Evolutionary conservation across 2,888 invertebrate genomes (phyloP), one percentile per base, ranked within the genome.

Genomic region (Bembecia ichneumoniformis): DNA sequence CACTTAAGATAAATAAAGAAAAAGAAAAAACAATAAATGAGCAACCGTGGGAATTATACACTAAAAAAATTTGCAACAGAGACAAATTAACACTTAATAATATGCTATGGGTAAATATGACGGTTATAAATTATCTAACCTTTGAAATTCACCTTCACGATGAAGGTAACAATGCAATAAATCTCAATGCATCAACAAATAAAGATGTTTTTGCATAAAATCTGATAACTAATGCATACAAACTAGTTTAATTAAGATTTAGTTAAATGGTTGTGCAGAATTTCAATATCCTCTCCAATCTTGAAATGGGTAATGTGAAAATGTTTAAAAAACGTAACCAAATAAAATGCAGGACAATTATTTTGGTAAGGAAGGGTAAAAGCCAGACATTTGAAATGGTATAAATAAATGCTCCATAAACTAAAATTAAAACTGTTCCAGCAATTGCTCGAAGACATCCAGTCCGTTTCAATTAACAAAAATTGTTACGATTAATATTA

Each of bases 401-500:
- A 40, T 40, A 78, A 75, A 78, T 81, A 81, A 68, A 61, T 61
- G 76, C 58, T 69, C 75, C 71, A 77, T 69, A 72, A 74, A 71
- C 67, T 67, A 73, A 74, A 76, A 71, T 68, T 75, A 36, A 49
- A 47, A 46, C 43, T 45, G 69, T 71, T 58, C 57, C 50, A 63
- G 61, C 74, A 81, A 80, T 82, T 77, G 57, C 59, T 63, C 59
- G 63, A 68, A 67, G 73, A 69, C 63, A 57, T 60, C 63, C 70
- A 74, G 72, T 73, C 66, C 68, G 64, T 71, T 68, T 71, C 71
- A 83, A 83, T 84, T 82, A 82, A 79, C 66, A 74, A 81, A 82
- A 80, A 62, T 64, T 61, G 63, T 61, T 58, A 58, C 55, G 53
- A 59, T 62, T 60, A 60, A 58, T 62, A 77, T 69, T 73, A 73